Evolutionary conservation across 2,888 invertebrate species (phyloP).

Genomic region (Eupithecia vulgata): DNA sequence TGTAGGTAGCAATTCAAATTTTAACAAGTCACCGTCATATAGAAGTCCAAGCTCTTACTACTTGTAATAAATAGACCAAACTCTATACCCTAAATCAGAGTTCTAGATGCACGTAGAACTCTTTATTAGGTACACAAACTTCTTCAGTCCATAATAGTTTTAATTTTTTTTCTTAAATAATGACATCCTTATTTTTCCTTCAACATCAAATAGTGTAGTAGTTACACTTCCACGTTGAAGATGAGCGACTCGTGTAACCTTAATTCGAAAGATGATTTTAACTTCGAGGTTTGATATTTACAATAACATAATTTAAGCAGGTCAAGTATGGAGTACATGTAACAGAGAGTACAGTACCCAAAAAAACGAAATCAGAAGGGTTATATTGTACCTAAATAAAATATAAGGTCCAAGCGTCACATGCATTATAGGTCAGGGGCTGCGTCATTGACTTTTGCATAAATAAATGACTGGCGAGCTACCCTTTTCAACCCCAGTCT

Average conservation of each 20-base stretch:
- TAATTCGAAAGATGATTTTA: neutral
- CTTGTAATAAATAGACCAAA: neutral
- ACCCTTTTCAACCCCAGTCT: slow-evolving; percentile 67
- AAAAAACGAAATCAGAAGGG: slow-evolving; percentile 38
- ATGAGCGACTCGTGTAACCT: neutral
- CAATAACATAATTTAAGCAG: neutral
- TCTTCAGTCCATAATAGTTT: no score
- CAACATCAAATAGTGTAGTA: no score
- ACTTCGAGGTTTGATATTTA: neutral
- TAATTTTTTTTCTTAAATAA: no score
- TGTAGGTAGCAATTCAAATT: neutral
- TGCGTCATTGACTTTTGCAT: slow-evolving; percentile 57
- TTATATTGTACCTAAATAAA: slow-evolving; percentile 40
- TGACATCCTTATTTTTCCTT: no score
- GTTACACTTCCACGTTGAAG: no score
- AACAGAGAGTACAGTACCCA: neutral
- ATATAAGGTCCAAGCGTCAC: slow-evolving; percentile 42
- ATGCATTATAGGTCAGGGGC: slow-evolving; percentile 44
- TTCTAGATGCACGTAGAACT: neutral
- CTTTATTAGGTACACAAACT: no score
- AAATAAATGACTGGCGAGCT: slow-evolving; percentile 69
- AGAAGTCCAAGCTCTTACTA: neutral
- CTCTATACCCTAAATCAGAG: neutral
- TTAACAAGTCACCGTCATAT: neutral
- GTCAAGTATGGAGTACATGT: neutral